A percentile compares a stretch with the other conserved stretches of the same genome.
These are phyloP conservation scores for Myotis brandtii DNA, from an alignment of 2,113 vertebrate genomes.

Conservation along the genomic window DNA sequence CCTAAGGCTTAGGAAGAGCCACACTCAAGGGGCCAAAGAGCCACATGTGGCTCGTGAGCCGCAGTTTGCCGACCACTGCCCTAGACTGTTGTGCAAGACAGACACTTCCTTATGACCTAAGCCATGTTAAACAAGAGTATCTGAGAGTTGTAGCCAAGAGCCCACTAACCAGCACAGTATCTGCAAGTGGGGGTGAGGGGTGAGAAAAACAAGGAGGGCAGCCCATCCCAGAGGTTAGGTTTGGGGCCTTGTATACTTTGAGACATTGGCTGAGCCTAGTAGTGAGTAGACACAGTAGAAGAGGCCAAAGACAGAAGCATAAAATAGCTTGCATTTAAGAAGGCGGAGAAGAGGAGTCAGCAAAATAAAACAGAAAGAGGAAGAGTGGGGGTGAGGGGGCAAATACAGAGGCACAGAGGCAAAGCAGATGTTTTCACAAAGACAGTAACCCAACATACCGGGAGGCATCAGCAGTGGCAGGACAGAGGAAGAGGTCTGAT, in stretches of 20 bases:
- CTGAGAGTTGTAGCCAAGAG: background rate
- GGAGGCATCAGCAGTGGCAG: background rate
- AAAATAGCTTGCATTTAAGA: background rate
- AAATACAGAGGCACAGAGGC: background rate
- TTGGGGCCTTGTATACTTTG: background rate
- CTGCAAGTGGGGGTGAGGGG: background rate
- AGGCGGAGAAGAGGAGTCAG: background rate
- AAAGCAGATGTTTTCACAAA: slow-evolving; percentile 16
- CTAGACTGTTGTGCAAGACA: background rate
- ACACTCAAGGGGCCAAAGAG: too few relatives aligned
- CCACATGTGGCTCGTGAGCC: too few relatives aligned
- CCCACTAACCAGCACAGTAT: background rate
- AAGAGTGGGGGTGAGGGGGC: background rate
- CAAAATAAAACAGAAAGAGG: background rate
- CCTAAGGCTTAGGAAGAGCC: too few relatives aligned
- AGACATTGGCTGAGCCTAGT: background rate
- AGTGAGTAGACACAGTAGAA: background rate
- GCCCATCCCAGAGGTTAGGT: background rate
- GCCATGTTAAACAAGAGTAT: background rate
- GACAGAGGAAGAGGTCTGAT: background rate
- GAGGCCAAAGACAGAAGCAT: background rate
- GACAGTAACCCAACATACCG: background rate
- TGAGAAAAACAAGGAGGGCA: background rate
- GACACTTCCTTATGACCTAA: background rate
- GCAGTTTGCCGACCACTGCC: background rate